Conservation (phyloP, 2,888 invertebrate genomes). For the Branchipolynoe longqiensis region DNA sequence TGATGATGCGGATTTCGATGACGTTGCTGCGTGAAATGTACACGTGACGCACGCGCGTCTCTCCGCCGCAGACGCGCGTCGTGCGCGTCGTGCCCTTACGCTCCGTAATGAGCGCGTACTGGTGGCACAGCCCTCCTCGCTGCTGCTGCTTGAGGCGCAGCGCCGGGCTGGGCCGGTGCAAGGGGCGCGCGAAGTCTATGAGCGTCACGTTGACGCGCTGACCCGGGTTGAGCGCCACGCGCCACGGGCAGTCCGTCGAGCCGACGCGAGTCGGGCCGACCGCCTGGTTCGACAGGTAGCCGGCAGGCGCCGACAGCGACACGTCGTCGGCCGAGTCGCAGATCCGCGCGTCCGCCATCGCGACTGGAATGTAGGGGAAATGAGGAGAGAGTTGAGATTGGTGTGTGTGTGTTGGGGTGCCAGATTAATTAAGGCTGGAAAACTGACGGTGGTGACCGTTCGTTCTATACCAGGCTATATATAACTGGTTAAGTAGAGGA, state of each 20-base stretch:
- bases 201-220: slow-evolving; percentile 44
- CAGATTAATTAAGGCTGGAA: too few species aligned
- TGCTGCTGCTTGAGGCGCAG: slow-evolving; percentile 22
- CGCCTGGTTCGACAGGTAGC: slow-evolving; percentile 39
- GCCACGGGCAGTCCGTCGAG: slow-evolving; percentile 43
- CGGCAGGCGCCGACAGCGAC: neutral
- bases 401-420: too few species aligned
- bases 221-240: slow-evolving; percentile 17
- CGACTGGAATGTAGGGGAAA: neutral
- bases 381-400: too few species aligned
- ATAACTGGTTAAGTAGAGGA: too few species aligned
- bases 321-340: slow-evolving; percentile 18
- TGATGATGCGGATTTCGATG: slow-evolving; percentile 55
- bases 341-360: slow-evolving; percentile 26
- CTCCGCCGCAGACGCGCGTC: slow-evolving; percentile 57
- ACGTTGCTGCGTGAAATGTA: slow-evolving; percentile 43
- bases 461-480: too few species aligned
- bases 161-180: neutral
- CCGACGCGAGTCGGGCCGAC: slow-evolving; percentile 19
- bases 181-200: slow-evolving; percentile 41
- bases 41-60: slow-evolving; percentile 46
- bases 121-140: slow-evolving; percentile 18
- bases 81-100: slow-evolving; percentile 33
- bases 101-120: slow-evolving; percentile 53
- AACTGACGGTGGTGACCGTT: too few species aligned